phyloP scores from a whole-genome alignment of 1,140 invertebrate genomes.

The Homalodisca vitripennis region DNA sequence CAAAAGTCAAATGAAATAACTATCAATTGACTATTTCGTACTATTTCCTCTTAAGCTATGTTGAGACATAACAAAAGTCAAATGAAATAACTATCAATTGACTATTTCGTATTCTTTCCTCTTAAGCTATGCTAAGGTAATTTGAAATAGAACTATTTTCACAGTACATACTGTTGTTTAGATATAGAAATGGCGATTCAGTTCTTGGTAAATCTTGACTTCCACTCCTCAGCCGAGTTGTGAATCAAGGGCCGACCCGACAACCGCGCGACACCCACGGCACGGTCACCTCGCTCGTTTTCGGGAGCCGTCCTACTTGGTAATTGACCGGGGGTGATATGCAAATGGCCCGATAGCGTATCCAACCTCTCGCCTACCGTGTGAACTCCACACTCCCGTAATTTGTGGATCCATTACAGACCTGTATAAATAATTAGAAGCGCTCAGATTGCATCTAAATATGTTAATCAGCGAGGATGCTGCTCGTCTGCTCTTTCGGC shows the following conservation, averaged over 20 bases:
- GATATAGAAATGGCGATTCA: too few relatives aligned
- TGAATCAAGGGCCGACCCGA: background rate
- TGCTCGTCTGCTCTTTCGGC: background rate
- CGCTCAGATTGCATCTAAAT: slow-evolving; percentile 15
- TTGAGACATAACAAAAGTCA: too few relatives aligned
- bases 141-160: too few relatives aligned
- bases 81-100: too few relatives aligned
- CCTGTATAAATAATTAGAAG: slow-evolving; percentile 14
- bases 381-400: slow-evolving; percentile 3
- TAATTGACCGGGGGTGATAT: background rate
- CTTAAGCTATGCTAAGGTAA: too few relatives aligned
- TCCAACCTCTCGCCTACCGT: slow-evolving; percentile 12
- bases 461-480: background rate
- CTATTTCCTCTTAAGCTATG: too few relatives aligned
- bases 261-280: background rate
- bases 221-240: too few relatives aligned
- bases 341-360: slow-evolving; percentile 2
- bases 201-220: too few relatives aligned
- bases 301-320: slow-evolving; percentile 9
- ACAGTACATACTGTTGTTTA: too few relatives aligned
- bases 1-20: too few relatives aligned
- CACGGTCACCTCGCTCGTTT: background rate
- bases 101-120: too few relatives aligned
- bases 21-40: too few relatives aligned
- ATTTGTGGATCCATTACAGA: slow-evolving; percentile 15